Evolutionary conservation across 2,888 invertebrate species (phyloP), one percentile per base, ranked within the genome.

Genomic region (Drymonia ruficornis): DNA sequence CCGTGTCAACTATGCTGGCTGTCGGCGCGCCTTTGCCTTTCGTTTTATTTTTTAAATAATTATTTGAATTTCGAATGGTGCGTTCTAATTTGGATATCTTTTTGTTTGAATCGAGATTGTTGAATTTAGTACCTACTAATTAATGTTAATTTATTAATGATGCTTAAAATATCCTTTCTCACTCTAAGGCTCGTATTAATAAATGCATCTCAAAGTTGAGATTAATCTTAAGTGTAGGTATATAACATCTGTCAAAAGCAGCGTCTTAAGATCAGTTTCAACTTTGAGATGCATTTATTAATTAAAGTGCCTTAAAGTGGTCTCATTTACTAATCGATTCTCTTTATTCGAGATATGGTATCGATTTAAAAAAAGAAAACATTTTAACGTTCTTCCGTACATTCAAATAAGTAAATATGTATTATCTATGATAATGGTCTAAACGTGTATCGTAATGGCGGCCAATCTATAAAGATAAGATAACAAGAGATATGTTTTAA

Each of bases 1-100:
- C 77, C 81, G 70, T 81, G 81, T 81, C 79, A 81, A 80, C 81
- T 76, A 70, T 73, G 78, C 70, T 72, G 74, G 73, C 74, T 78
- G 80, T 77, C 78, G 73, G 72, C 77, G 65, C 57, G 69, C 67
- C 67, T 71, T 74, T 70, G 67, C 72, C 65, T 72, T 70, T 65
- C 72, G 72, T 75, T 72, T 73, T 74, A 66, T 67, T 67, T 65
- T 60, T 66, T 55, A 68, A 44, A 61, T 66, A 66, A 71, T 64
- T 67, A 65, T 69, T 61, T 60, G 65, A 63, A 66, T 70, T 45
- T 45, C 15, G 28, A 45, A 45, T 7, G 68, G 63, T 66, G 63
- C 64, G 72, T 74, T 78, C 71, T 65, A 77, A 83, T 78, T 82
- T 80, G 70, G 75, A 76, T 79, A 66, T 70, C 5, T 36, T 36